A percentile compares a stretch with the other conserved stretches of the same genome.
Evolutionary conservation across 2,888 invertebrate genomes (phyloP).

Genomic region (Phoenoteleia sp.): DNA sequence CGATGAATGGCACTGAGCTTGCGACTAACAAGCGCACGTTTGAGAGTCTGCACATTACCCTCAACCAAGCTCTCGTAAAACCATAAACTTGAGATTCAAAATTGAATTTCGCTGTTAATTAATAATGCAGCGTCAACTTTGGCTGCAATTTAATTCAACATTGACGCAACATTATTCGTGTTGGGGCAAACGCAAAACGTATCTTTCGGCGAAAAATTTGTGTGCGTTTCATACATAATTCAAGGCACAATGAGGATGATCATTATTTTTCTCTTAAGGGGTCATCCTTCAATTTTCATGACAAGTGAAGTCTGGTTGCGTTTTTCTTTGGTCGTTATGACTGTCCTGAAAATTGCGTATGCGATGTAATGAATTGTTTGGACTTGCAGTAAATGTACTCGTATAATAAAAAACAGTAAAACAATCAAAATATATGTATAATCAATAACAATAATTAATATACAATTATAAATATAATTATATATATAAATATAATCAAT

Average conservation of each 20-base stretch:
- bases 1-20: background rate
- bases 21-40: background rate
- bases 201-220: background rate
- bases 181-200: background rate
- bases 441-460: too few relatives aligned
- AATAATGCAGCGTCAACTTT: background rate
- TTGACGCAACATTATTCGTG: background rate
- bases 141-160: background rate
- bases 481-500: too few relatives aligned
- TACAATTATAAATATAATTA: too few relatives aligned
- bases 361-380: background rate
- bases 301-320: background rate
- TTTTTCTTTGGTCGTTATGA: background rate
- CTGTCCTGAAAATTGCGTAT: background rate
- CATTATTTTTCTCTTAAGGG: constrained; percentile 7
- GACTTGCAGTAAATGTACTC: background rate
- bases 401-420: constrained; percentile 27
- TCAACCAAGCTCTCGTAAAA: background rate
- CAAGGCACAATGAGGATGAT: background rate
- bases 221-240: constrained; percentile 2
- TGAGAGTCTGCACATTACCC: constrained; percentile 4
- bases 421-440: too few relatives aligned
- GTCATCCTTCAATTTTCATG: background rate
- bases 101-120: background rate
- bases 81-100: background rate